phyloP scores from a whole-genome alignment of 2,888 invertebrate species.

The Crepidodera aurea region DNA sequence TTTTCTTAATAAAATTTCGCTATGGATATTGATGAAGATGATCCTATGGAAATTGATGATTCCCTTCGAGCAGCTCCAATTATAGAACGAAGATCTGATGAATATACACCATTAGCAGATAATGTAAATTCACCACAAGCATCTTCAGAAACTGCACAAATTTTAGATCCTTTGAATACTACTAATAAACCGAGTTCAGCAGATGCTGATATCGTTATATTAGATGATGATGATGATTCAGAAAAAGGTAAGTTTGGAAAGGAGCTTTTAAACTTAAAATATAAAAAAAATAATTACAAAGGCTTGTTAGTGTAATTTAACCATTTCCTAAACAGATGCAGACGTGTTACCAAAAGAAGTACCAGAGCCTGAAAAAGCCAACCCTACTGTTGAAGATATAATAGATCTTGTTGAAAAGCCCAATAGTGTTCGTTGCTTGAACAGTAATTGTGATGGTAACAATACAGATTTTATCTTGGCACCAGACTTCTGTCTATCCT shows the following conservation, averaged over 20 bases:
- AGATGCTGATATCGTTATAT: constrained; percentile 44
- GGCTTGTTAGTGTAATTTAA: too few species aligned
- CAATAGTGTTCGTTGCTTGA: constrained; percentile 64
- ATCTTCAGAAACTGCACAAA: neutral
- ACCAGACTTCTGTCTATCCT: constrained; percentile 59
- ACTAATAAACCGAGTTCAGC: neutral
- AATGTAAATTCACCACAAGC: neutral
- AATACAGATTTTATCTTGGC: constrained; percentile 59
- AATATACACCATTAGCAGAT: constrained; percentile 18
- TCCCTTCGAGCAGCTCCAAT: constrained; percentile 51
- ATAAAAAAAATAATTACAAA: neutral
- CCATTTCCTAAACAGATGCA: too few species aligned
- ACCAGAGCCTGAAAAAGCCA: neutral
- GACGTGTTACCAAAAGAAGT: neutral
- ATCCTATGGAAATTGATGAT: constrained; percentile 57
- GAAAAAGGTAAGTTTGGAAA: constrained; percentile 18
- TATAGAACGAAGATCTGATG: constrained; percentile 49
- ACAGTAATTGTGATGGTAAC: constrained; percentile 64
- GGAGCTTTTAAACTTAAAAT: too few species aligned
- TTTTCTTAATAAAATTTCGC: neutral
- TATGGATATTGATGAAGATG: constrained; percentile 43
- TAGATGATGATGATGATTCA: constrained; percentile 52
- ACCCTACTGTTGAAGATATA: constrained; percentile 43
- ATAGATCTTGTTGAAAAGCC: constrained; percentile 55
- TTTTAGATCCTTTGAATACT: neutral